Conservation (phyloP, 2,113 vertebrate species). For the Melanerpes formicivorus region DNA sequence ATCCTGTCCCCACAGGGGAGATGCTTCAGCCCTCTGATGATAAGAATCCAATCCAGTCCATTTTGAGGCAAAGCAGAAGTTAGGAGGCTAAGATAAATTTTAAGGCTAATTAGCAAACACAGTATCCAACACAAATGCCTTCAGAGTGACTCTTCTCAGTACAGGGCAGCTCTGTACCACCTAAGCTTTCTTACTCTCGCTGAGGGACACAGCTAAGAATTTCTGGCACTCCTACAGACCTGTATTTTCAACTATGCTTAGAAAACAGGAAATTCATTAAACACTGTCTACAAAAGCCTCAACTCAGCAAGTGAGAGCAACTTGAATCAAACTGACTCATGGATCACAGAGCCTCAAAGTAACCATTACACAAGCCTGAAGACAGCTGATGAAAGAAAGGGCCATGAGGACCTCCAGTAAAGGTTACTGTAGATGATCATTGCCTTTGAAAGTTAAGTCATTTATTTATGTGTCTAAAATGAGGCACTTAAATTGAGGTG, state of each 20-base stretch:
- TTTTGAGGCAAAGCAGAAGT: not conserved
- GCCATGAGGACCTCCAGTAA: not conserved
- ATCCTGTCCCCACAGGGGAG: too few species aligned
- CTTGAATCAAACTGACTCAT: not conserved
- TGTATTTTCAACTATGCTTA: not conserved
- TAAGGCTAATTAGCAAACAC: not conserved
- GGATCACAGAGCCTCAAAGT: not conserved
- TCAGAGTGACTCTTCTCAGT: not conserved
- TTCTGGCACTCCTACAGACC: not conserved
- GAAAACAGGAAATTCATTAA: conserved; percentile 25
- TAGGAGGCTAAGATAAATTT: not conserved
- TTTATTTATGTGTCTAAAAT: conserved; percentile 8
- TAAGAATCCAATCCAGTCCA: not conserved
- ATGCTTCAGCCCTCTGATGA: too few species aligned
- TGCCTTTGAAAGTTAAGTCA: not conserved
- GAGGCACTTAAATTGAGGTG: not conserved
- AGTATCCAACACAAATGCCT: not conserved
- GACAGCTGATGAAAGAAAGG: not conserved
- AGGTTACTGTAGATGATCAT: not conserved
- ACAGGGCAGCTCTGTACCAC: not conserved
- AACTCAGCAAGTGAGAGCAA: not conserved
- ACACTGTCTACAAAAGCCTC: not conserved
- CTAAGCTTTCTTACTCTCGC: not conserved
- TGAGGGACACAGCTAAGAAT: not conserved
- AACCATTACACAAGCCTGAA: not conserved